Base-by-base conservation (phyloP, 2,797 vertebrate species). In the Propithecus deckenii region DNA sequence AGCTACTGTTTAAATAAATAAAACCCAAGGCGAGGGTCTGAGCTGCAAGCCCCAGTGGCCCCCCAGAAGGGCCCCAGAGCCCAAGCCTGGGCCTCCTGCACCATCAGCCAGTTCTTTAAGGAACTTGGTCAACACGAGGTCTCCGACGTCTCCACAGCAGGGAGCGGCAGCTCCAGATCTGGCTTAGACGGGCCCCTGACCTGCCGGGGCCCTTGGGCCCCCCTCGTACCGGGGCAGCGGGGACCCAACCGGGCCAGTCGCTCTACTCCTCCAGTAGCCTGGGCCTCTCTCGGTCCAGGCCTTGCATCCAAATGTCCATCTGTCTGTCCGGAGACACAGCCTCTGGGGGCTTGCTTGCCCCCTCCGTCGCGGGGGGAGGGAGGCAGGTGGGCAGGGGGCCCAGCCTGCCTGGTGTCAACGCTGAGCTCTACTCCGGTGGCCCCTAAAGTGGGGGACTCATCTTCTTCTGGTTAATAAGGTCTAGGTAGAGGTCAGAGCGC, bases 401-500 rank as follows among this genome's bases (percentile, higher is more conserved):
- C 78, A 6, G 97, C 91, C 74, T 0, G 63, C 86, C 96, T 55
- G 92, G 91, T 97, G 97, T 98, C 98, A 98, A 98, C 83, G 86
- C 95, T 57, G 96, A 98, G 97, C 91, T 98, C 96, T 86, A 81
- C 83, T 76, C 94, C 20, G 1, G 41, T 63, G 14, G 95, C 91
- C 59, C 81, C 98, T 99, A 99, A 83, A 99, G 99, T 0, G 99
- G 98, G 97, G 99, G 98, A 98, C 99, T 99, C 98, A 99, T 97
- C 98, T 99, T 99, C 99, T 99, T 99, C 98, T 99, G 99, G 98
- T 99, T 99, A 97, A 99, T 99, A 98, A 99, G 99, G 99, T 99
- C 99, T 98, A 99, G 98, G 98, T 99, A 99, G 95, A 99, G 99
- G 98, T 99, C 99, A 6, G 99, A 99, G 98, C 99, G 99, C 89